Conservation (phyloP, 1,140 invertebrate species). For the Ceratoteleas bidentatus region DNA sequence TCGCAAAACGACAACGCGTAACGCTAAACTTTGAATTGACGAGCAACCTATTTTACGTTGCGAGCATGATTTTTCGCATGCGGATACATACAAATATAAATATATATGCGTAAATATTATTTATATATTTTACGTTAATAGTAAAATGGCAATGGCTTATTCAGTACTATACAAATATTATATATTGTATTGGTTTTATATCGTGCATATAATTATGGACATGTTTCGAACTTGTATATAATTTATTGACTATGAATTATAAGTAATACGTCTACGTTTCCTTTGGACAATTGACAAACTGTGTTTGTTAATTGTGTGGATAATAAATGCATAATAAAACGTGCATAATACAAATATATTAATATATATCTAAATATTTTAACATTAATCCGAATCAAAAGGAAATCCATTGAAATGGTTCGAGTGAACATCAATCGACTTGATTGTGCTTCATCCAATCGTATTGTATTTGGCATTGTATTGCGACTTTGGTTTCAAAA, state of each 20-base stretch:
- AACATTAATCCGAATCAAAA: slow-evolving; percentile 39
- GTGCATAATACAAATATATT: slow-evolving; percentile 49
- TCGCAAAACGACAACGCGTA: slow-evolving; percentile 8
- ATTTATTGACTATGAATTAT: slow-evolving; percentile 36
- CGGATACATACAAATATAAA: too few species aligned
- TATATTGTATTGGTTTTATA: slow-evolving; percentile 39
- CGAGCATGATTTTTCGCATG: background rate
- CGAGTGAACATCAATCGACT: slow-evolving; percentile 4
- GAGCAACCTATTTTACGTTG: background rate
- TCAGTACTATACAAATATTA: slow-evolving; percentile 21
- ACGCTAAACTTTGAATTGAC: slow-evolving; percentile 3
- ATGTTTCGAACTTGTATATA: slow-evolving; percentile 40
- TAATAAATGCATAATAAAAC: too few species aligned
- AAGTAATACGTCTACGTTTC: slow-evolving; percentile 20
- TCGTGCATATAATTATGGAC: slow-evolving; percentile 25
- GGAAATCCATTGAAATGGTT: slow-evolving; percentile 9
- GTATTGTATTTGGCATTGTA: slow-evolving; percentile 40
- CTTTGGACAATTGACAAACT: slow-evolving; percentile 37
- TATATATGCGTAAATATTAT: background rate
- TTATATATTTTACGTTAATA: slow-evolving; percentile 5
- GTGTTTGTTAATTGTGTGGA: slow-evolving; percentile 44
- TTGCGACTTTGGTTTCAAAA: slow-evolving; percentile 29
- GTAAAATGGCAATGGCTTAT: slow-evolving; percentile 13
- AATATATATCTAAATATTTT: slow-evolving; percentile 48
- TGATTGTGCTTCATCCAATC: slow-evolving; percentile 28